Conservation (phyloP, 1,140 invertebrate species). For the Drosophila neocordata region DNA sequence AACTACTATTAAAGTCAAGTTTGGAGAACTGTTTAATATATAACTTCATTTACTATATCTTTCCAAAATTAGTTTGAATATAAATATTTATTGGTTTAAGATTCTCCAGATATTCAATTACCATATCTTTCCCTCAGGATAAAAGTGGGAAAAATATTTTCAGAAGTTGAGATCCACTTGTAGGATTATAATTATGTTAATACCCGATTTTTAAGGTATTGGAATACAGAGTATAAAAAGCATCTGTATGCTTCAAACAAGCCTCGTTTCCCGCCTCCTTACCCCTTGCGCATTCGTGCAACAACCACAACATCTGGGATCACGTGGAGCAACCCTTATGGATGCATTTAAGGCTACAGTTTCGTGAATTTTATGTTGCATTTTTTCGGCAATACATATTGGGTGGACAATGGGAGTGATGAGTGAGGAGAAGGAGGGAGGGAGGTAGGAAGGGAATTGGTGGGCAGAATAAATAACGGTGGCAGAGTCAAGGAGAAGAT, state of each 20-base stretch:
- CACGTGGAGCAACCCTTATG: constrained; percentile 25
- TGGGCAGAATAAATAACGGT: constrained; percentile 1
- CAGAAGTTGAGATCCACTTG: too few relatives aligned
- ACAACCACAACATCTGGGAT: constrained; percentile 6
- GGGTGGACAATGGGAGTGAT: constrained; percentile 1
- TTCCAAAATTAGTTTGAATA: too few relatives aligned
- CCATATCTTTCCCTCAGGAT: too few relatives aligned
- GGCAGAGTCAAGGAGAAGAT: constrained; percentile 6
- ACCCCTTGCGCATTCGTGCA: not conserved
- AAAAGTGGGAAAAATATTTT: too few relatives aligned
- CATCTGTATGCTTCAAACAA: not conserved
- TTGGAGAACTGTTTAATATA: too few relatives aligned
- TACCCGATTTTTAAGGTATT: not conserved
- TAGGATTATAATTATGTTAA: not conserved
- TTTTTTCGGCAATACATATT: constrained; percentile 35
- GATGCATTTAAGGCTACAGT: constrained; percentile 38
- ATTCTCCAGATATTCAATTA: too few relatives aligned
- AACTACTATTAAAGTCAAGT: too few relatives aligned
- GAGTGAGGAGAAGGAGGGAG: not conserved
- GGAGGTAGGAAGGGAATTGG: not conserved
- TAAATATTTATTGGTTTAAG: too few relatives aligned
- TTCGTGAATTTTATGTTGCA: constrained; percentile 24
- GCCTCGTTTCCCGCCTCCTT: not conserved
- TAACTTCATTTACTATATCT: too few relatives aligned
- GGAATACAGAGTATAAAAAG: not conserved